Base-by-base conservation (phyloP, 2,888 invertebrate species). In the Deilephila porcellus region DNA sequence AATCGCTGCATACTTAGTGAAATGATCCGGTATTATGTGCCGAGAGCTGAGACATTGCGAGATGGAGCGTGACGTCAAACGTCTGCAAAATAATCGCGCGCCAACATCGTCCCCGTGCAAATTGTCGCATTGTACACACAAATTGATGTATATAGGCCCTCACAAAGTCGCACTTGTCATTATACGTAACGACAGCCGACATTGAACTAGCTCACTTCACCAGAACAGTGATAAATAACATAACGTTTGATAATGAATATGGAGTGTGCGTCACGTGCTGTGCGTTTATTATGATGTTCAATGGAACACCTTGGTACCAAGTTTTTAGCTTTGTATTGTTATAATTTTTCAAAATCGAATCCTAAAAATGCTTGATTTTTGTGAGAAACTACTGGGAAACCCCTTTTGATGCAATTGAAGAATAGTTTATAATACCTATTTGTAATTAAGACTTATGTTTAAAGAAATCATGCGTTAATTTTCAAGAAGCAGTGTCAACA, bases 81-180 rank as follows among this genome's bases (percentile, higher is more conserved):
- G 64, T 34, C 64, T 56, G 34, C 56, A 14, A 62, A 72, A 72
- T 32, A 72, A 64, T 59, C n/a, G 25, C 56, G 63, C 29, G 56
- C 32, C 64, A 20, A 37, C 56, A 53, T 62, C 17, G 34, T 71
- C 62, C 29, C 53, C 25, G 64, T 72, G 72, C 14, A 53, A 72
- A 56, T 64, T 67, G 67, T 67, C 25, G 25, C 52, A 67, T 67
- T 67, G 45, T 25, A 62, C 19, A 67, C 52, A 5, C 67, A 52
- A 67, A 67, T 67, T 67, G 25, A 45, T 52, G 25, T 67, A 25
- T 25, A 52, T 20, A 25, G 14, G 2, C 45, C 20, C 45, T n/a
- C 6, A 17, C 20, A 45, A 45, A 45, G 45, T 45, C n/a, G 20
- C 64, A 7, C 64, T 64, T 63, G 32, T 62, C 32, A 63, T 63